These are phyloP conservation scores for Dicranocentrus wangi DNA, from an alignment of 2,888 invertebrate species.

Conservation along the genomic window DNA sequence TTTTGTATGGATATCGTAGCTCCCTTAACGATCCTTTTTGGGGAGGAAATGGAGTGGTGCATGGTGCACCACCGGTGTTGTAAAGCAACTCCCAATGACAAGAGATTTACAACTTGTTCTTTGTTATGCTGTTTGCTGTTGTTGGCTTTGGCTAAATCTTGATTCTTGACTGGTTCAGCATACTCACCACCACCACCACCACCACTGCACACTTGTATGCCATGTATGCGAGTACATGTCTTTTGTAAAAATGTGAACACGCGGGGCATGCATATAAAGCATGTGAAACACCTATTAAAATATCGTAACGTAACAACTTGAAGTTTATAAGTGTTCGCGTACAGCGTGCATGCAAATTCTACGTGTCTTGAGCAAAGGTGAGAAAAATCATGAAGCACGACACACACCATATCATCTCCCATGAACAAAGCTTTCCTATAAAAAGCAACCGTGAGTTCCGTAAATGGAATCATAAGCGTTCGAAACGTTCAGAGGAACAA, in stretches of 20 bases:
- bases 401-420: constrained; percentile 45
- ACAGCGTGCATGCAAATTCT: constrained; percentile 18
- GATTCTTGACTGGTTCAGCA: constrained; percentile 41
- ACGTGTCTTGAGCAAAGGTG: constrained; percentile 44
- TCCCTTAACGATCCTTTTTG: background rate
- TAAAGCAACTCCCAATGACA: constrained; percentile 39
- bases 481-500: constrained; percentile 35
- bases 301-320: constrained; percentile 8
- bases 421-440: constrained; percentile 46
- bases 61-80: constrained; percentile 1
- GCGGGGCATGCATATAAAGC: background rate
- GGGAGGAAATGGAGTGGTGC: constrained; percentile 30
- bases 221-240: background rate
- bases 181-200: too few relatives aligned
- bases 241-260: background rate
- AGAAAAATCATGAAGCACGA: constrained; percentile 49
- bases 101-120: constrained; percentile 38
- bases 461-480: constrained; percentile 41
- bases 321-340: constrained; percentile 12
- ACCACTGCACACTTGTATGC: too few relatives aligned
- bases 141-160: constrained; percentile 48
- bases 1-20: background rate
- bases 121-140: constrained; percentile 9
- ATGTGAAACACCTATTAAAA: constrained; percentile 14
- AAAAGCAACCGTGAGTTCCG: constrained; percentile 44